Percentiles rank a stretch among this genome's conserved stretches.
These are phyloP conservation scores for Karalla daura DNA, from an alignment of 2,797 vertebrate species.

Conservation along the genomic window DNA sequence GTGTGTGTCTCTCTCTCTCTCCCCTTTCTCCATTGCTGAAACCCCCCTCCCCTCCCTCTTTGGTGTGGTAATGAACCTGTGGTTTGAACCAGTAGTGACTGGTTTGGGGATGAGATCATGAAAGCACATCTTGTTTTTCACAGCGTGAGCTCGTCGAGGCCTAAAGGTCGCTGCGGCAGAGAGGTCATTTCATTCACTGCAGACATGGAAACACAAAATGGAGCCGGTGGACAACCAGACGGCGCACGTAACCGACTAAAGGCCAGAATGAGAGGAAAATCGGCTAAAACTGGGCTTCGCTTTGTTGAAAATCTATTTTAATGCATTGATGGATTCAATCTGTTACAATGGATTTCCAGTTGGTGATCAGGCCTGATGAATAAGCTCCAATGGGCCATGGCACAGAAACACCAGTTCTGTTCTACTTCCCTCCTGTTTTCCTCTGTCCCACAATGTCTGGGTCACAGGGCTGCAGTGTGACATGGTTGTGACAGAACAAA, in stretches of 20 bases:
- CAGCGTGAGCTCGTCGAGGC: constrained; percentile 12
- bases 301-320: constrained; percentile 9
- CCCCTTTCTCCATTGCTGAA: neutral
- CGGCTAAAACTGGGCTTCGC: neutral
- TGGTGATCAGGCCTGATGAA: constrained; percentile 1
- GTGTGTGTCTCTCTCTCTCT: neutral
- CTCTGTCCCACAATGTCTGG: constrained; percentile 26
- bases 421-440: neutral
- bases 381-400: neutral
- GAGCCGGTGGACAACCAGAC: neutral
- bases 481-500: constrained; percentile 49
- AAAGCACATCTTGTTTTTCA: constrained; percentile 60
- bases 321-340: neutral
- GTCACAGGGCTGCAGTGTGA: constrained; percentile 29
- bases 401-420: constrained; percentile 8
- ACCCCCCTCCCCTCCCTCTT: neutral
- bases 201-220: neutral
- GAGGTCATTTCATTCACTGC: constrained; percentile 42
- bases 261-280: neutral
- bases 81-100: constrained; percentile 67
- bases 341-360: neutral
- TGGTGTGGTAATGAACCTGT: constrained; percentile 60
- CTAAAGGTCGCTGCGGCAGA: constrained; percentile 42
- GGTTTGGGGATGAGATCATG: constrained; percentile 67
- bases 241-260: neutral